Conservation (phyloP, 2,797 vertebrate species). For the Cirrhinus molitorella region DNA sequence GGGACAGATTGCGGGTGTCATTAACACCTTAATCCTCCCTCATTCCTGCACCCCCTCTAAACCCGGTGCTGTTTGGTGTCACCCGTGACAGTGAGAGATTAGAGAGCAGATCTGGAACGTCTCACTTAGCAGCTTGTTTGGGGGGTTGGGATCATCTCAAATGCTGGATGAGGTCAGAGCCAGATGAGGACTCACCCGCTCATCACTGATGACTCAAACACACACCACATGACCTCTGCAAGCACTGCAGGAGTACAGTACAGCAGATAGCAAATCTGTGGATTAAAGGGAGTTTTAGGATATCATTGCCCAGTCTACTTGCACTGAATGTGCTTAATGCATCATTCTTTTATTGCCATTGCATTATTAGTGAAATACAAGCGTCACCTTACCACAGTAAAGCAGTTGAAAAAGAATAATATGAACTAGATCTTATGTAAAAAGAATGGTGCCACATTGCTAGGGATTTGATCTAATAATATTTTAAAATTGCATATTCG, state of each 20-base stretch:
- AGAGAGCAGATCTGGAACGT: conserved; percentile 64
- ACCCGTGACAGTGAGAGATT: conserved; percentile 69
- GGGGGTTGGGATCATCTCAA: conserved; percentile 49
- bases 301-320: neutral
- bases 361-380: neutral
- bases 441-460: neutral
- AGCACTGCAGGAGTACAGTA: neutral
- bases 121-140: conserved; percentile 54
- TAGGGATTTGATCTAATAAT: neutral
- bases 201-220: conserved; percentile 14
- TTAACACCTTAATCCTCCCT: conserved; percentile 66
- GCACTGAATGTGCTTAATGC: neutral
- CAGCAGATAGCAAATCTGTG: conserved; percentile 1
- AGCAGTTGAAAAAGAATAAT: neutral
- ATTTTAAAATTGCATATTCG: neutral
- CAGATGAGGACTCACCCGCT: conserved; percentile 16
- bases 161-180: conserved; percentile 37
- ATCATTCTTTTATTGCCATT: neutral
- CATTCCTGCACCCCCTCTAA: conserved; percentile 28
- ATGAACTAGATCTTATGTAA: neutral
- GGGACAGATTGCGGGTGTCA: conserved; percentile 45
- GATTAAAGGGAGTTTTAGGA: neutral
- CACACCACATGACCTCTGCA: conserved; percentile 54
- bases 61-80: conserved; percentile 71
- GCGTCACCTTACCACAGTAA: neutral